A percentile compares a stretch with the other conserved stretches of the same genome.
These are phyloP conservation scores for Drosophila fuyamai DNA, from an alignment of 1,140 invertebrate genomes.

Conservation along the genomic window DNA sequence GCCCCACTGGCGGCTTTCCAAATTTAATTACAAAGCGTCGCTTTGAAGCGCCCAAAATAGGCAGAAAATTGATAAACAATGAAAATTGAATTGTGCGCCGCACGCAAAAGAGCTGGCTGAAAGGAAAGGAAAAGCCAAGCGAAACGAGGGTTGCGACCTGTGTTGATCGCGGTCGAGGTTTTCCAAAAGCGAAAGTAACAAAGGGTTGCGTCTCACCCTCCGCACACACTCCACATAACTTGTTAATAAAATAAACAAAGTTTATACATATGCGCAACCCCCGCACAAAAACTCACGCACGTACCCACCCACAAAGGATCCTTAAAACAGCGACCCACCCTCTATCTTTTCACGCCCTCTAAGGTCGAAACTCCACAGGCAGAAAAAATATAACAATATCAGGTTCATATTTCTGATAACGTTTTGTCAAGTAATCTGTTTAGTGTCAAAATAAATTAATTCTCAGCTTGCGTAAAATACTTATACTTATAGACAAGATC, in stretches of 20 bases:
- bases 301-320: conserved; percentile 26
- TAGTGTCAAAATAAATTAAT: not conserved
- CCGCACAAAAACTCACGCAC: conserved; percentile 34
- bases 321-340: conserved; percentile 16
- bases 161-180: conserved; percentile 51
- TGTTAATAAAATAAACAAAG: conserved; percentile 81
- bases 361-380: conserved; percentile 11
- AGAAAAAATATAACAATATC: conserved; percentile 11
- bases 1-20: conserved; percentile 71
- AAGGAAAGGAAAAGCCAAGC: conserved; percentile 41
- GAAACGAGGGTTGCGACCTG: conserved; percentile 51
- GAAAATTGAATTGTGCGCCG: conserved; percentile 74
- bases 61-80: conserved; percentile 84
- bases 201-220: conserved; percentile 47
- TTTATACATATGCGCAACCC: conserved; percentile 60
- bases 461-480: not conserved
- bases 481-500: no score
- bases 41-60: conserved; percentile 79
- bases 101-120: conserved; percentile 45
- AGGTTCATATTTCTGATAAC: not conserved
- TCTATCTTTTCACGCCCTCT: conserved; percentile 3
- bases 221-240: conserved; percentile 57
- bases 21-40: conserved; percentile 78
- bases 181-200: conserved; percentile 37
- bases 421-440: not conserved